These are phyloP conservation scores for Colinus virginianus DNA, from an alignment of 2,113 vertebrate genomes.

Conservation along the genomic window DNA sequence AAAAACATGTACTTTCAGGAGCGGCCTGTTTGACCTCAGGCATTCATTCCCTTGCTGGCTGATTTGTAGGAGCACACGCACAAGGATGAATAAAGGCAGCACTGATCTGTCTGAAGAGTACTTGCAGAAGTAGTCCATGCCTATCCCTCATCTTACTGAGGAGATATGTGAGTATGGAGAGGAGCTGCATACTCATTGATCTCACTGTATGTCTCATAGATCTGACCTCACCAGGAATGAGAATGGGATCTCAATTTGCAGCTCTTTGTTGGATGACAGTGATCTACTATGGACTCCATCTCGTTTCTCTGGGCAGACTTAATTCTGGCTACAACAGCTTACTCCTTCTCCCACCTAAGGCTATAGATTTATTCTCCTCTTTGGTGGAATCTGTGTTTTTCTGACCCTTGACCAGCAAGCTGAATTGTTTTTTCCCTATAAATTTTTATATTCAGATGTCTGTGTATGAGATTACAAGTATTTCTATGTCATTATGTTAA, in stretches of 20 bases:
- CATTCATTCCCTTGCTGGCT: not conserved
- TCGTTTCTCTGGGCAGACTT: not conserved
- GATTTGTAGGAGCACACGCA: rapidly evolving
- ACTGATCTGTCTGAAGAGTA: not conserved
- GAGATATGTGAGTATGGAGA: not conserved
- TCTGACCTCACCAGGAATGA: not conserved
- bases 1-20: not conserved
- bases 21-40: rapidly evolving
- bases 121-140: not conserved
- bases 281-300: not conserved
- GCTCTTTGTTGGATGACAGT: not conserved
- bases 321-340: not conserved
- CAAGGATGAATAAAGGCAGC: not conserved
- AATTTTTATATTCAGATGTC: not conserved
- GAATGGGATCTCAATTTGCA: not conserved
- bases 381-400: not conserved
- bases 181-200: not conserved
- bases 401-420: not conserved
- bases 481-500: not conserved
- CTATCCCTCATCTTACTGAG: not conserved
- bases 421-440: not conserved
- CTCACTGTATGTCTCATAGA: not conserved
- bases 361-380: not conserved
- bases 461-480: not conserved
- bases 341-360: not conserved